These are phyloP conservation scores for Mionectes macconnelli DNA, from an alignment of 2,113 vertebrate species.

Conservation along the genomic window DNA sequence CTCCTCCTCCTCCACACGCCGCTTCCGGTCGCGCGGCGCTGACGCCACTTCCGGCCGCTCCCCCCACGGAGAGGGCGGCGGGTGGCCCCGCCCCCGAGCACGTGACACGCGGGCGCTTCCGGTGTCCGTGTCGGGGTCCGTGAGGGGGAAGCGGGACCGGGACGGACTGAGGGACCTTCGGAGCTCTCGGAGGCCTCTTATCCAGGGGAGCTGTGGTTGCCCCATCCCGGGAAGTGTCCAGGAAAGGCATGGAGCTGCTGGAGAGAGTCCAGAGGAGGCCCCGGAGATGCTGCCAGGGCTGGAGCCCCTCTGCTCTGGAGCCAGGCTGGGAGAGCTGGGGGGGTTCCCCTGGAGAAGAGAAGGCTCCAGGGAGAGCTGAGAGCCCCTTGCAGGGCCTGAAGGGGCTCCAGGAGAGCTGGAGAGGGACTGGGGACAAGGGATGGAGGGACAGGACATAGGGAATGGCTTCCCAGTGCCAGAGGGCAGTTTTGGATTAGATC, in stretches of 20 bases:
- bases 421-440: background rate
- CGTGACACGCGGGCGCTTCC: fast-evolving
- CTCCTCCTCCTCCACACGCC: background rate
- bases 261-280: background rate
- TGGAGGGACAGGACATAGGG: background rate
- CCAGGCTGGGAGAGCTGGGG: background rate
- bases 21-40: background rate
- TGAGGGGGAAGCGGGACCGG: no score
- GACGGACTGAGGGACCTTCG: no score
- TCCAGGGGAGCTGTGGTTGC: no score
- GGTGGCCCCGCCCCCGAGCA: background rate
- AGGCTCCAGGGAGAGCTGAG: background rate
- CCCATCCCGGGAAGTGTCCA: no score
- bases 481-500: no score
- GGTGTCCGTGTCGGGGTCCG: no score
- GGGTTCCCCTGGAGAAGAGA: fast-evolving
- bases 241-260: background rate
- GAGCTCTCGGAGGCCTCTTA: no score
- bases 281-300: background rate
- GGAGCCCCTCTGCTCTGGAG: background rate
- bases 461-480: background rate
- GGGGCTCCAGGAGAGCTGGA: background rate
- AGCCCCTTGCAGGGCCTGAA: background rate
- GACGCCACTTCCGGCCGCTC: background rate
- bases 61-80: no score